Base-by-base conservation (phyloP, 2,113 vertebrate genomes). In the Synchiropus splendidus region DNA sequence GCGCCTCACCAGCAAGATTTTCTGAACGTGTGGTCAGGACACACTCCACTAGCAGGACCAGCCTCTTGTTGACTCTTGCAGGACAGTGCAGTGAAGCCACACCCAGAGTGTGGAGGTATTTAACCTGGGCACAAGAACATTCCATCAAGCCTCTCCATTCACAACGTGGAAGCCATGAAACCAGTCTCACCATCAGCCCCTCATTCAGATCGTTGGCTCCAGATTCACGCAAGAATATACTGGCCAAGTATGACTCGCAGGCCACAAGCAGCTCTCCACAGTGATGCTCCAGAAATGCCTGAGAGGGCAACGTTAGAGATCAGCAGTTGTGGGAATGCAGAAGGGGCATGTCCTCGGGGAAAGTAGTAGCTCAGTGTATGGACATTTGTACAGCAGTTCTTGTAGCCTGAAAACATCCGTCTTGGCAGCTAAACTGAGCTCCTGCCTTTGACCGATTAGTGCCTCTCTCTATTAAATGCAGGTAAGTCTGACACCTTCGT, bases 1-100 rank as follows among this genome's bases (percentile, higher is more conserved):
- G 18, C 12, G 10, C 2, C 16, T 16, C 72, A 97, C 95, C 1
- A 42, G 75, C 46, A 14, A 83, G 75, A 11, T 45, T 1, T 4
- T 65, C 74, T 16, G 67, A 55, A 15, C 42, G 57, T 36, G 85
- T 58, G 10, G 89, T 90, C 54, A 97, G 74, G 18, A 97, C 83
- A 37, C 92, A 96, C 34, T 95, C 90, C 21, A 97, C 81, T 40
- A 99, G 51, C n/a, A 97, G 82, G 43, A 94, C 87, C 10, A 88
- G 51, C 42, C 66, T 75, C 33, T 92, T 88, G 35, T 77, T 75
- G 31, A 95, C 88, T 61, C 62, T 83, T 36, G 86, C 64, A 6
- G 95, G 92, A 70, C 91, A 95, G 38, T 90, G 78, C 34, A 96
- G 88, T 0, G 91, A 90, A 0, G 84, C 68, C 12, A 88, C 88